These are phyloP conservation scores for Candoia aspera DNA, from an alignment of 2,113 vertebrate genomes.

Conservation along the genomic window DNA sequence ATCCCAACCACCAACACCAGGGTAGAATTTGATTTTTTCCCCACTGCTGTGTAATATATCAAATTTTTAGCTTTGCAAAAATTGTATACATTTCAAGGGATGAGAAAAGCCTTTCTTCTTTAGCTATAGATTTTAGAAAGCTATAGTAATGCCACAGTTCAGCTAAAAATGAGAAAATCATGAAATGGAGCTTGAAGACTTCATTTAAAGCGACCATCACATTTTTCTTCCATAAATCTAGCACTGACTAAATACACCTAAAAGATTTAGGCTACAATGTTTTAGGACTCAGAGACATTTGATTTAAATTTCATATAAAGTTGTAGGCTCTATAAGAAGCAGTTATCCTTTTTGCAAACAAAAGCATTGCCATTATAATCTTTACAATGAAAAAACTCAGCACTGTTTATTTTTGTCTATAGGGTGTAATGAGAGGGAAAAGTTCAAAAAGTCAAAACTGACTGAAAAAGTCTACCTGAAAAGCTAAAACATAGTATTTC, in stretches of 20 bases:
- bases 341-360: constrained; percentile 39
- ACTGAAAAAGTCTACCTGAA: no score
- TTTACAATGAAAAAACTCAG: constrained; percentile 15
- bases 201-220: not conserved
- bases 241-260: not conserved
- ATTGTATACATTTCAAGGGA: not conserved
- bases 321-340: constrained; percentile 32
- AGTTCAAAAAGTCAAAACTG: no score
- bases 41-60: not conserved
- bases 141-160: not conserved
- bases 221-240: not conserved
- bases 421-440: no score
- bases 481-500: no score
- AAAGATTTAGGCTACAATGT: constrained; percentile 4
- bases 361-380: constrained; percentile 40
- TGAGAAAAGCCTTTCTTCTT: not conserved
- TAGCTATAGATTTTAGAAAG: not conserved
- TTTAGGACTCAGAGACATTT: constrained; percentile 39
- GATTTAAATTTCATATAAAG: constrained; percentile 29
- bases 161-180: not conserved
- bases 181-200: not conserved
- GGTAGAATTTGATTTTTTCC: not conserved
- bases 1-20: not conserved
- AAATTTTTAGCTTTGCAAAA: not conserved
- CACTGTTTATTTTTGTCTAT: no score